Evolutionary conservation across 2,113 vertebrate genomes (phyloP).

Genomic region (Uropsilus gracilis): DNA sequence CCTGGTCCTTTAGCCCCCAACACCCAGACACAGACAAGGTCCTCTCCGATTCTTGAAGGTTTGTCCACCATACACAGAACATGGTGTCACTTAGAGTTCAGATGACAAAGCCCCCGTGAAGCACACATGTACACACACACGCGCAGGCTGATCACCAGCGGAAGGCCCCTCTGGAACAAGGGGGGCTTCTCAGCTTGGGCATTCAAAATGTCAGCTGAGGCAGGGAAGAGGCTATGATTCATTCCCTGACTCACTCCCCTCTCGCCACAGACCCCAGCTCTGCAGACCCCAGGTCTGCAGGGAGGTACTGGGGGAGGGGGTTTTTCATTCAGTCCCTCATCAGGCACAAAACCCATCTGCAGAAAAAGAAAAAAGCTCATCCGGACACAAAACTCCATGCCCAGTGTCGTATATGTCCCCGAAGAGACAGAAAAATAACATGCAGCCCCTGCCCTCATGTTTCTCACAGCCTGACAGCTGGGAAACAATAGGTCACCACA

Average conservation of each 20-base stretch:
- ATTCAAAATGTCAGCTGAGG: slow-evolving; percentile 48
- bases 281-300: slow-evolving; percentile 17
- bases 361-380: not conserved
- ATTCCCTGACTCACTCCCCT: slow-evolving; percentile 50
- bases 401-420: not conserved
- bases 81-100: not conserved
- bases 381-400: not conserved
- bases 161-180: not conserved
- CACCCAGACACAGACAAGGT: not conserved
- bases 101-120: not conserved
- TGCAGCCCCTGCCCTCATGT: not conserved
- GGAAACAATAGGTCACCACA: not conserved
- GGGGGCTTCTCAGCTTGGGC: not conserved
- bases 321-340: slow-evolving; percentile 56
- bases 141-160: not conserved
- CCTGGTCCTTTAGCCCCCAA: not conserved
- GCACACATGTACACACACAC: not conserved
- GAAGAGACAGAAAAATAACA: not conserved
- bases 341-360: slow-evolving; percentile 33
- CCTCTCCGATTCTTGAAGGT: not conserved
- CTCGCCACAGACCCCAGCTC: not conserved
- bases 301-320: not conserved
- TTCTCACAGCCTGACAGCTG: not conserved
- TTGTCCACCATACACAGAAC: not conserved
- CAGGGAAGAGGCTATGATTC: slow-evolving; percentile 52